Evolutionary conservation across 2,888 invertebrate species (phyloP).

Genomic region (Ectemnius cavifrons): DNA sequence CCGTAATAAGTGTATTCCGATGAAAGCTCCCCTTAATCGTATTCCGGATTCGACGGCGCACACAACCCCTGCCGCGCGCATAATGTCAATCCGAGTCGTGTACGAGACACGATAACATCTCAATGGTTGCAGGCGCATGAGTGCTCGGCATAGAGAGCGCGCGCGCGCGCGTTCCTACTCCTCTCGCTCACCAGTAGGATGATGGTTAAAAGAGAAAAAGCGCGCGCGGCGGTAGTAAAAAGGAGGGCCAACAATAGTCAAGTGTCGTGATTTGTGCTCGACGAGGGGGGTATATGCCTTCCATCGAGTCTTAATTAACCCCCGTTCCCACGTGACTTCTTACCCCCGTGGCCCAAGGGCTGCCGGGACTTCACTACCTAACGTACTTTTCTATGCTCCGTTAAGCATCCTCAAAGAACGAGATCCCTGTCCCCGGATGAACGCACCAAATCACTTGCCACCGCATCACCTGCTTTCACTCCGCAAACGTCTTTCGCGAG

Average conservation of each 20-base stretch:
- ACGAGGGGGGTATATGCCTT: conserved; percentile 48
- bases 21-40: conserved; percentile 48
- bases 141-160: conserved; percentile 22
- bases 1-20: conserved; percentile 53
- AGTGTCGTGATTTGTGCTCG: conserved; percentile 61
- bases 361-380: conserved; percentile 29
- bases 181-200: not conserved
- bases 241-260: conserved; percentile 61
- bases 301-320: conserved; percentile 63
- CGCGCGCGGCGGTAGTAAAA: conserved; percentile 49
- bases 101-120: conserved; percentile 60
- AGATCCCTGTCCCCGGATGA: conserved; percentile 34
- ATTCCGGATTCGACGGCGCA: conserved; percentile 27
- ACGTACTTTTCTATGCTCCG: conserved; percentile 61
- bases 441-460: conserved; percentile 53
- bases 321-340: conserved; percentile 64
- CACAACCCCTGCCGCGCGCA: conserved; percentile 46
- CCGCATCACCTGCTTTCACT: conserved; percentile 55
- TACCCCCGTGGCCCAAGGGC: conserved; percentile 48
- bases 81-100: conserved; percentile 53
- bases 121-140: conserved; percentile 49
- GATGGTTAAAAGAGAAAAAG: conserved; percentile 31
- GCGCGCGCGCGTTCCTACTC: not conserved
- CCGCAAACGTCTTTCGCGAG: not conserved
- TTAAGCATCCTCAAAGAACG: conserved; percentile 46